Conservation (phyloP, 2,113 vertebrate species). For the Herpetotheres cachinnans region DNA sequence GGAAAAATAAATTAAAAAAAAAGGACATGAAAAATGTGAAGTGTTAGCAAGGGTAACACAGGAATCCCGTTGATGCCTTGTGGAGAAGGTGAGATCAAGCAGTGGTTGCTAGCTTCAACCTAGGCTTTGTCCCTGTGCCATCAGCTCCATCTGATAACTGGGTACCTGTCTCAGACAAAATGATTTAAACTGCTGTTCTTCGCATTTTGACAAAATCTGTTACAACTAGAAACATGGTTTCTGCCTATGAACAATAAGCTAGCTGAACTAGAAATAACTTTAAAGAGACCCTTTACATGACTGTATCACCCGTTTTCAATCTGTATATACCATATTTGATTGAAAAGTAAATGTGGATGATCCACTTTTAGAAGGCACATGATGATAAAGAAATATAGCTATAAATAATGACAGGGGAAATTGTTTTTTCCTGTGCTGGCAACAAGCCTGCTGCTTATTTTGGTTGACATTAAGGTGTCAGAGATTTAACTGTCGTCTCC, state of each 20-base stretch:
- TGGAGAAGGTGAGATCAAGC: background rate
- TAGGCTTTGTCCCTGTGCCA: background rate
- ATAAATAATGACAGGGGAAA: background rate
- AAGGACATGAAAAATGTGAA: background rate
- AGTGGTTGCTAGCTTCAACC: background rate
- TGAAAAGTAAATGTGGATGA: background rate
- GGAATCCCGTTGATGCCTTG: background rate
- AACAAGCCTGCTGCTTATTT: background rate
- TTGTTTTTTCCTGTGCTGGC: background rate
- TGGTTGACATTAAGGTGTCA: background rate
- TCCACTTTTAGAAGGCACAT: background rate
- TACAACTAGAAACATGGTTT: background rate
- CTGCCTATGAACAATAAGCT: background rate
- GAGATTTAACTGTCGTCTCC: background rate
- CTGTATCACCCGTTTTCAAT: background rate
- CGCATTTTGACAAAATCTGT: background rate
- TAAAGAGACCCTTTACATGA: background rate
- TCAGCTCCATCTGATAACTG: background rate
- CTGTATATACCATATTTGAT: background rate
- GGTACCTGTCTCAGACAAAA: background rate
- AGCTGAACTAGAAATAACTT: background rate
- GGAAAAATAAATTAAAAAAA: background rate
- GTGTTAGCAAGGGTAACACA: conserved; percentile 9
- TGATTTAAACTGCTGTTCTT: background rate
- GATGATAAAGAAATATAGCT: background rate